Base-by-base conservation (phyloP, 2,113 vertebrate species). In the Nesoenas mayeri region DNA sequence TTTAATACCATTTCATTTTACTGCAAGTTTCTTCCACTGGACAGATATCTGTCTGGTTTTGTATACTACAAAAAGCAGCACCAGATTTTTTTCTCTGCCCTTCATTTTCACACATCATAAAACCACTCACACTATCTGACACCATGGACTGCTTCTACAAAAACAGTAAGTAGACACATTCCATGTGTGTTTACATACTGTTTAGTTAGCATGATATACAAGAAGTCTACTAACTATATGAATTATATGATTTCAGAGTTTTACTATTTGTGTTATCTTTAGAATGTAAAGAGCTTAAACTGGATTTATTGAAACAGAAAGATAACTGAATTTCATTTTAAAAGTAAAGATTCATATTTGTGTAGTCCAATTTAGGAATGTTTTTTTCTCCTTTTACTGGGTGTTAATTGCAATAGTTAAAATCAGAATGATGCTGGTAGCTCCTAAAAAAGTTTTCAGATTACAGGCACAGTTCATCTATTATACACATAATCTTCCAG, bases 151-250 rank as follows among this genome's bases (percentile, higher is more conserved):
- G 29, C 29, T 77, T 40, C 64, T 61, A 40, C 77, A 61, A 34
- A 62, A 70, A 32, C 34, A 44, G 34, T 34, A 80, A 66, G 22
- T 5, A 77, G 64, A 36, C 2, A 36, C 28, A 19, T 19, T 65
- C 19, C 58, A 56, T 0, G 0, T 26, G 28, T 50, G 19, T 24
- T n/a, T 53, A 22, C 5, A 31, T 20, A 47, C 8, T 58, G 50
- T 58, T 60, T 42, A 36, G 32, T 62, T 34, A 44, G 14, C 6
- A 24, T 10, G 22, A 60, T 24, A 44, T 11, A 22, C 12, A 58
- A 57, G 42, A 73, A 22, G 29, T 47, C n/a, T 40, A 47, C 15
- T 34, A 42, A 47, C 15, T 34, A 42, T 11, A 21, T 14, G 9
- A 69, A 70, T 26, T 42, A 69, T 36, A 31, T 67, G 12, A 22